Base-by-base conservation (phyloP, 2,797 vertebrate genomes). In the Fratercula arctica region DNA sequence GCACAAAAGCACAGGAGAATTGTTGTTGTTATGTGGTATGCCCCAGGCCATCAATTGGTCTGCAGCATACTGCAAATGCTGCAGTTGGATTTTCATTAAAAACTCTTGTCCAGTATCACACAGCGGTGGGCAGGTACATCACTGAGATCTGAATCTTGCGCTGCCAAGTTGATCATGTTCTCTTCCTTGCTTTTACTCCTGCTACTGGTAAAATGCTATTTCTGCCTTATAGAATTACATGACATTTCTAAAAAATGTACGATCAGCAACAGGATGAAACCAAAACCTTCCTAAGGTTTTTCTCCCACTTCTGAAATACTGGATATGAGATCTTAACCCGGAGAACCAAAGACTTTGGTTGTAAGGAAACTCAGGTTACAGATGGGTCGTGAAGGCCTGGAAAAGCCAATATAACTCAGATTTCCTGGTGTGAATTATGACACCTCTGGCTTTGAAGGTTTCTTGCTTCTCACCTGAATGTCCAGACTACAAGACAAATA, bases 321-420 rank as follows among this genome's bases (percentile, higher is more conserved):
- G 41, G 13, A 13, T 73, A 53, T 51, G 35, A 79, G 8, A 63
- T 31, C 13, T 57, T 57, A 59, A 45, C 16, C 11, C 10, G 20
- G 50, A 54, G 18, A 24, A 48, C 9, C 6, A 12, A 63, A 45
- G 16, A 51, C 4, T 56, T 72, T 7, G 9, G 3, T 16, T 37
- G 11, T 46, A 60, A 64, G 26, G 64, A 77, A 51, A 48, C 7
- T 46, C 0, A 0, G n/a, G 9, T 50, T 69, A 39, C 35, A 23
- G 2, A 0, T 24, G 19, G n/a, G 13, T 26, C 28, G 35, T 3
- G 2, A 57, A 57, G 37, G 13, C 1, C 0, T 28, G 25, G 21
- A 86, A 72, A 11, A 68, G 23, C 31, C 6, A 63, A 21, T 16
- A 50, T 4, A 1, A 59, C 17, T 70, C 53, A 63, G 25, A 56